Evolutionary conservation across 1,140 invertebrate species (phyloP), one percentile per base, ranked within the genome.

Genomic region (Eupristina koningsbergeri): DNA sequence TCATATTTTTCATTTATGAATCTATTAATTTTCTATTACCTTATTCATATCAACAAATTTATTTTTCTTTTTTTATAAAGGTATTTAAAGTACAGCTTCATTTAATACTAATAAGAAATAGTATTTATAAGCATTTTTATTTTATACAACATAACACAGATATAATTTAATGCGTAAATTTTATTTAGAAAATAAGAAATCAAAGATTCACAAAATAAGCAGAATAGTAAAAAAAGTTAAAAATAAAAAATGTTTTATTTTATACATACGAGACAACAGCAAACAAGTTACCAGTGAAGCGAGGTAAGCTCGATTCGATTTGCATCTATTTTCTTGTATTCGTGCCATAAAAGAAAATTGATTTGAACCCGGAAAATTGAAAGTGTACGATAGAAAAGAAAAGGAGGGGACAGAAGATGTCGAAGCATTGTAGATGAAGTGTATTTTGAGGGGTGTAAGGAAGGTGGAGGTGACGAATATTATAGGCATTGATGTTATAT

Each of bases 261-360:
- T 15, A 47, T 67, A 50, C 77, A n/a, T 47, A n/a, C 39, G 34
- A 76, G 64, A 61, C 47, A 53, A 73, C 47, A 73, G 67, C 13
- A 75, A 75, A 31, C 15, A 71, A 39, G 67, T 41, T 6, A 71
- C 19, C 36, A 19, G 39, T 22, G 36, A 50, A 74, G n/a, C n/a
- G 29, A 47, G 29, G n/a, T 13, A 50, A 58, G n/a, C 34, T 58
- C 31, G 3, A 15, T 11, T 58, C 31, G 29, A 63, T 78, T 80
- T 69, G 63, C 53, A 31, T 74, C 53, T 61, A 73, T 41, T 83
- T 39, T 50, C 64, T 41, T 58, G 3, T 41, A 34, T 13, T 61
- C 67, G 31, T 36, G 47, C 53, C 64, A 45, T 83, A 78, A 83
- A 83, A 78, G 63, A 41, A 58, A 83, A 83, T 83, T 73, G 75